Conservation (phyloP, 2,888 invertebrate genomes). For the Drosophila lacicola region DNA sequence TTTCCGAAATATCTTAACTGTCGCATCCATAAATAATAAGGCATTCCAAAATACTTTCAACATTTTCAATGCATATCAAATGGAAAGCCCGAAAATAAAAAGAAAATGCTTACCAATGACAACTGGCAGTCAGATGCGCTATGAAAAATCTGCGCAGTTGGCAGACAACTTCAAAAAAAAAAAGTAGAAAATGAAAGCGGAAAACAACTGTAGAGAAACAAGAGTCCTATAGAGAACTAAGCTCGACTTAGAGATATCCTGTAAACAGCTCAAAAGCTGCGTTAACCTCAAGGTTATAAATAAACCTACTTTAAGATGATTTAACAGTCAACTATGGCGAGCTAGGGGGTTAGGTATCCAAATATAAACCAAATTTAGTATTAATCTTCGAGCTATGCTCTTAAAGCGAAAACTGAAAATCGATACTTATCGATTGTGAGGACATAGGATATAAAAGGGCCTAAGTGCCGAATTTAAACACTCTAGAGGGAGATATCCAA, state of each 20-base stretch:
- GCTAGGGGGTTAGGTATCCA: too few species aligned
- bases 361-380: too few species aligned
- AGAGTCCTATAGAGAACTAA: background rate
- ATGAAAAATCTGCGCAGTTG: conserved; percentile 51
- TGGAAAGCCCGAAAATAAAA: conserved; percentile 15
- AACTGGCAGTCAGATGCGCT: conserved; percentile 29
- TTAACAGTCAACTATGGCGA: too few species aligned
- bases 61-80: conserved; percentile 55
- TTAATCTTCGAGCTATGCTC: too few species aligned
- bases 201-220: conserved; percentile 12
- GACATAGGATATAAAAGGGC: too few species aligned
- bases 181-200: conserved; percentile 3
- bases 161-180: conserved; percentile 17
- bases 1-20: conserved; percentile 9
- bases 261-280: background rate
- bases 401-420: too few species aligned
- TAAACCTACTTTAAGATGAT: too few species aligned
- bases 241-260: background rate
- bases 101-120: conserved; percentile 18
- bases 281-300: too few species aligned
- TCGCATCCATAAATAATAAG: conserved; percentile 43
- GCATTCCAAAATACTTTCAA: conserved; percentile 34
- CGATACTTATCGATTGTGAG: too few species aligned
- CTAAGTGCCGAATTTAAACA: too few species aligned
- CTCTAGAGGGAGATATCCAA: too few species aligned